A percentile compares a stretch with the other conserved stretches of the same genome.
phyloP scores from a whole-genome alignment of 2,888 invertebrate genomes.

The Oscheius myriophilus region DNA sequence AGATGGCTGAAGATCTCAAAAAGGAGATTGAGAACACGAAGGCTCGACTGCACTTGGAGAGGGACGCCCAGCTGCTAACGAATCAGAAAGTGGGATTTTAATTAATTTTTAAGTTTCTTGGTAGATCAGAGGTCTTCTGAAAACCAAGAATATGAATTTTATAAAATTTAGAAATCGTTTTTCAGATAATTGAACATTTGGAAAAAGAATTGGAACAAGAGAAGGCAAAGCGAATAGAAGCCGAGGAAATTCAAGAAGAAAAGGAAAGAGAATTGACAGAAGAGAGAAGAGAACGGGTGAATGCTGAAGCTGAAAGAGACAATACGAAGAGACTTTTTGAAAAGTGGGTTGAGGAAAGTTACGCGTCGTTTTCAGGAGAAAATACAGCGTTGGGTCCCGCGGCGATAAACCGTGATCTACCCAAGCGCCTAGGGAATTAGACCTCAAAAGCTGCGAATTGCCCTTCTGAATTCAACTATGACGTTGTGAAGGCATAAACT shows the following conservation, averaged over 20 bases:
- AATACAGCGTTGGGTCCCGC: too few species aligned
- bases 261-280: neutral
- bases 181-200: conserved; percentile 16
- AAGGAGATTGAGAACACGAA: conserved; percentile 6
- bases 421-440: too few species aligned
- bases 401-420: too few species aligned
- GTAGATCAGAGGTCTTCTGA: too few species aligned
- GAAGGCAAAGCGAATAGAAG: neutral
- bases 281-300: neutral
- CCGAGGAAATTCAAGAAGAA: neutral
- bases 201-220: neutral
- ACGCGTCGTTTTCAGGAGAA: too few species aligned
- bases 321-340: conserved; percentile 12
- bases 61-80: conserved; percentile 9
- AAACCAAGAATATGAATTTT: too few species aligned
- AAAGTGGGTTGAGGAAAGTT: neutral
- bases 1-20: conserved; percentile 11
- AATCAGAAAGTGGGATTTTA: conserved; percentile 1
- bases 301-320: neutral
- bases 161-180: too few species aligned
- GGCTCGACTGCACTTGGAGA: conserved; percentile 5
- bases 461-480: too few species aligned
- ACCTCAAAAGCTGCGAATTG: too few species aligned
- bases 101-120: too few species aligned
- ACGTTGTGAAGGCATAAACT: neutral